Conservation (phyloP, 2,888 invertebrate genomes). For the Dioctria linearis region DNA sequence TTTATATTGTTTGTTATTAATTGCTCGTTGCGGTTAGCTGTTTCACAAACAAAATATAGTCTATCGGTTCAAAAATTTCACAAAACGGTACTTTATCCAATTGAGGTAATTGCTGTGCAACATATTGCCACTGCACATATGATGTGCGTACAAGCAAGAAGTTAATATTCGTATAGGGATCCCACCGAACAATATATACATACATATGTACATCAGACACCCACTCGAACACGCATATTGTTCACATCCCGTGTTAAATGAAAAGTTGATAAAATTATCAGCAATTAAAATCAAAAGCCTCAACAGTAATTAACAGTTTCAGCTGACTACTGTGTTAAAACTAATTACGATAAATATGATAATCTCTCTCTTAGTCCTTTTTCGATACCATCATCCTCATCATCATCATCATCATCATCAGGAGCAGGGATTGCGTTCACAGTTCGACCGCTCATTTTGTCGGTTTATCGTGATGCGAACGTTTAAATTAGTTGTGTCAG, state of each 20-base stretch:
- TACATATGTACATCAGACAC: too few relatives aligned
- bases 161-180: too few relatives aligned
- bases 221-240: neutral
- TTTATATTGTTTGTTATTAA: constrained; percentile 32
- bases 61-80: constrained; percentile 7
- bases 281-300: constrained; percentile 48
- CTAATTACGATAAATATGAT: constrained; percentile 49
- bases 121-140: too few relatives aligned
- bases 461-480: constrained; percentile 3
- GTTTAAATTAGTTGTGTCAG: constrained; percentile 39
- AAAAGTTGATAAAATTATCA: constrained; percentile 48
- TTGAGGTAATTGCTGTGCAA: constrained; percentile 22
- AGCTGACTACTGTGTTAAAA: constrained; percentile 41
- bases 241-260: neutral
- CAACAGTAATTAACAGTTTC: constrained; percentile 50
- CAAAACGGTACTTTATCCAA: constrained; percentile 34
- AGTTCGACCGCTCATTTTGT: constrained; percentile 1
- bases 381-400: neutral
- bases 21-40: constrained; percentile 41
- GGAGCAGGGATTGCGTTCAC: constrained; percentile 1
- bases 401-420: neutral
- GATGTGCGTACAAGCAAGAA: too few relatives aligned
- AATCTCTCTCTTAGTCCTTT: constrained; percentile 8
- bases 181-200: too few relatives aligned
- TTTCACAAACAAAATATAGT: constrained; percentile 20